Evolutionary conservation across 2,888 invertebrate genomes (phyloP).

Genomic region (Gerris lacustris): DNA sequence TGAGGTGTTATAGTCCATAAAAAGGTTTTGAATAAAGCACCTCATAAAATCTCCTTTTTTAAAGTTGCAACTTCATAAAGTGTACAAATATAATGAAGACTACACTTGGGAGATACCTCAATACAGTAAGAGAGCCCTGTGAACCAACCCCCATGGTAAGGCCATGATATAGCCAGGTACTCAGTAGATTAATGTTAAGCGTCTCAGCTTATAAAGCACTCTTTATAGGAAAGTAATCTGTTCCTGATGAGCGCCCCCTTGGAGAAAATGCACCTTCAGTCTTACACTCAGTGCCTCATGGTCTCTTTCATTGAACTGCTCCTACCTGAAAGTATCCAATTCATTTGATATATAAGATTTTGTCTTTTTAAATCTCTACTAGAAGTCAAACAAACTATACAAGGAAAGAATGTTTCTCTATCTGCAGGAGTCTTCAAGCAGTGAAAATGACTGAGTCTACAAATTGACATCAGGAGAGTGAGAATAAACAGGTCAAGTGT

Average conservation of each 20-base stretch:
- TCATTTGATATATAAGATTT: neutral
- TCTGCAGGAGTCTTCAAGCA: too few relatives aligned
- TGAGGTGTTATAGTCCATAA: too few relatives aligned
- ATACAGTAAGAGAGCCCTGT: too few relatives aligned
- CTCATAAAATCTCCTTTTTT: too few relatives aligned
- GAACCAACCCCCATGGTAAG: neutral
- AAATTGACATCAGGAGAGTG: too few relatives aligned
- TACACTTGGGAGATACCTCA: too few relatives aligned
- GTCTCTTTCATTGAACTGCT: conserved; percentile 17
- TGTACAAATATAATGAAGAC: too few relatives aligned
- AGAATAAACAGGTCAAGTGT: too few relatives aligned
- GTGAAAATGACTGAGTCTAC: too few relatives aligned
- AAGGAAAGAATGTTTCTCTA: too few relatives aligned
- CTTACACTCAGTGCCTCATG: conserved; percentile 17
- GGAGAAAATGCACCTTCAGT: neutral
- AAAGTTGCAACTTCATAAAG: too few relatives aligned
- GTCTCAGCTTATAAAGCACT: neutral
- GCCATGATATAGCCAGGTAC: neutral
- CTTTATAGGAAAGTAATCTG: neutral
- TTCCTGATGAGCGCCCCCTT: neutral
- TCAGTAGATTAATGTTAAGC: neutral
- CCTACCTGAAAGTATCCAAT: conserved; percentile 13
- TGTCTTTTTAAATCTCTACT: neutral
- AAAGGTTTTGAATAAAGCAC: too few relatives aligned
- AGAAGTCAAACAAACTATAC: neutral